Conservation (phyloP, 2,113 vertebrate species). For the Rattus norvegicus region DNA sequence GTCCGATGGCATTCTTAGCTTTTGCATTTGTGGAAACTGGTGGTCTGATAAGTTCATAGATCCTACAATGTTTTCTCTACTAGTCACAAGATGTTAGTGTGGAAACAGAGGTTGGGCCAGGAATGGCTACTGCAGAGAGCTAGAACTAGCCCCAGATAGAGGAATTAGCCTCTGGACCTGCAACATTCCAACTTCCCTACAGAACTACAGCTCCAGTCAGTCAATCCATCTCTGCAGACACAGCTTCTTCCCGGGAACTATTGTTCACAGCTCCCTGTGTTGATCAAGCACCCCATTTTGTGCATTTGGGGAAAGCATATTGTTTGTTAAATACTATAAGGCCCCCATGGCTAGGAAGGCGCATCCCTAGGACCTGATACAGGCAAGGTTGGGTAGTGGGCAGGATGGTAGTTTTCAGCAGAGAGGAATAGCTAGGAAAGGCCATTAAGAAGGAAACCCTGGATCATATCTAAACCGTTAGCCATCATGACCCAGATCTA, state of each 20-base stretch:
- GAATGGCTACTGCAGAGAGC: not conserved
- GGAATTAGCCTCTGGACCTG: not conserved
- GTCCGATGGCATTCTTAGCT: not conserved
- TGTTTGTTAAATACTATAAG: not conserved
- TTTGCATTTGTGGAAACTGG: not conserved
- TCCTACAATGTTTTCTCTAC: not conserved
- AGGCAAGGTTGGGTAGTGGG: not conserved
- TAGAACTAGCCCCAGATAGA: not conserved
- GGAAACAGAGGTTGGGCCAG: not conserved
- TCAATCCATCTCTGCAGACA: not conserved
- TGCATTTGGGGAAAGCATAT: not conserved
- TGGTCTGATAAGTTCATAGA: not conserved
- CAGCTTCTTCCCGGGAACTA: not conserved
- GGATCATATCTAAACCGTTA: not conserved
- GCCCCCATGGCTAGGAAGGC: not conserved
- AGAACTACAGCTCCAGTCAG: not conserved
- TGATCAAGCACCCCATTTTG: not conserved
- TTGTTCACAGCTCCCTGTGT: not conserved
- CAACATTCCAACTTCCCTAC: not conserved
- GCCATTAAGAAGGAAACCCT: not conserved
- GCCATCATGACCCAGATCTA: not conserved
- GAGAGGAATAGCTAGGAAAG: not conserved
- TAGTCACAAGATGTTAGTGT: not conserved
- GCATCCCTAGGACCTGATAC: not conserved
- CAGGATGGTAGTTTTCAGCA: not conserved